phyloP scores from a whole-genome alignment of 2,888 invertebrate species.

The Patella ulyssiponensis region DNA sequence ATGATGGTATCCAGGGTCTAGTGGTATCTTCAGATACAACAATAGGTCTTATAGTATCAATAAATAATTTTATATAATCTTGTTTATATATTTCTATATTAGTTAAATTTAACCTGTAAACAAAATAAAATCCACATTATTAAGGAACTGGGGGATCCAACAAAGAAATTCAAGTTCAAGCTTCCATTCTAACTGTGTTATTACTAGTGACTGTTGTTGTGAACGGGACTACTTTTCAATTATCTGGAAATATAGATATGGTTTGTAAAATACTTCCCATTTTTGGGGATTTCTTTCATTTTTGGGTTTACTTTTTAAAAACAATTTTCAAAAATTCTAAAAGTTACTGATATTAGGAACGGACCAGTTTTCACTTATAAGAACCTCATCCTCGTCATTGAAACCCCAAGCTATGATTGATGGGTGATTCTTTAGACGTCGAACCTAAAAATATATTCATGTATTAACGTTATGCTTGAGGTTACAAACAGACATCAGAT shows the following conservation, averaged over 20 bases:
- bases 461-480: no score
- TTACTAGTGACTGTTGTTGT: no score
- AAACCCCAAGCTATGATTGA: conserved; percentile 91
- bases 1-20: conserved; percentile 85
- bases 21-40: conserved; percentile 69
- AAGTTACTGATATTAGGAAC: conserved; percentile 21
- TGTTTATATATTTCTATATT: conserved; percentile 67
- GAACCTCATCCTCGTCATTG: conserved; percentile 97
- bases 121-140: not conserved
- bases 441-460: conserved; percentile 61
- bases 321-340: no score
- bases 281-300: no score
- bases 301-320: no score
- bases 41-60: conserved; percentile 42
- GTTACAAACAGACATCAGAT: no score
- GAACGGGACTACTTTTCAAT: no score
- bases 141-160: no score
- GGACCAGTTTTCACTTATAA: conserved; percentile 85
- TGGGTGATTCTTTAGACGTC: conserved; percentile 87
- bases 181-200: no score
- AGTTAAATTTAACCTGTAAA: not conserved
- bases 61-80: conserved; percentile 85
- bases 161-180: no score
- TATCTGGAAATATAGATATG: no score
- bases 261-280: no score